These are phyloP conservation scores for Terebella lapidaria DNA, from an alignment of 2,888 invertebrate species.

Conservation along the genomic window DNA sequence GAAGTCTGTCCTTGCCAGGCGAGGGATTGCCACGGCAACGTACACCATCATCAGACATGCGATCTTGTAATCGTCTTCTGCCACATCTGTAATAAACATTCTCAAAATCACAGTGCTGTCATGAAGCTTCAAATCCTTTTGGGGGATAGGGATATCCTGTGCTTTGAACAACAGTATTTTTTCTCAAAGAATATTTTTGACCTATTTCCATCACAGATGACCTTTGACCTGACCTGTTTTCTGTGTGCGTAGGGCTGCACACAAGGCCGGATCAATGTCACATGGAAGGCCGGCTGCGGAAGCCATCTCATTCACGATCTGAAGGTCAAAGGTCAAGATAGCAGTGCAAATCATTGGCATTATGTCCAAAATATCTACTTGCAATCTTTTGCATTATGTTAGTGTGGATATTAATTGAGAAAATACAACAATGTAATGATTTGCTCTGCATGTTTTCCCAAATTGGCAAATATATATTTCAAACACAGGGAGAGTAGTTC, in stretches of 20 bases:
- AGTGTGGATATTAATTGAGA: too few species aligned
- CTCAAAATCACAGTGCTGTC: too few species aligned
- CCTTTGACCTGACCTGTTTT: slow-evolving; percentile 58
- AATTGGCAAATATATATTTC: too few species aligned
- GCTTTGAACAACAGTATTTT: not conserved
- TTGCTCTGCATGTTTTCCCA: too few species aligned
- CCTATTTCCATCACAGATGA: too few species aligned
- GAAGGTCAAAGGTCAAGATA: slow-evolving; percentile 30
- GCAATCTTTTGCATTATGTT: too few species aligned
- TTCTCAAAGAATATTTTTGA: not conserved
- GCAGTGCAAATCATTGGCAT: too few species aligned
- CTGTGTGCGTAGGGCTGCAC: slow-evolving; percentile 81
- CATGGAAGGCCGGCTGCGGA: slow-evolving; percentile 90
- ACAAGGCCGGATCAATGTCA: slow-evolving; percentile 91
- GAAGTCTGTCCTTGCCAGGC: slow-evolving; percentile 78
- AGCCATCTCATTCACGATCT: slow-evolving; percentile 95
- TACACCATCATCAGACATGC: slow-evolving; percentile 97
- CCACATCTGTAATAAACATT: slow-evolving; percentile 36
- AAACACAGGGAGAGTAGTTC: too few species aligned
- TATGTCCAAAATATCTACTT: too few species aligned
- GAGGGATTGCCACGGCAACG: slow-evolving; percentile 94
- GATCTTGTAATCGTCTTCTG: slow-evolving; percentile 65
- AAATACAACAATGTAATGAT: too few species aligned
- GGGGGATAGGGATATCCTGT: not conserved
- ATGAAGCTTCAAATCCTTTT: too few species aligned